phyloP scores from a whole-genome alignment of 2,888 invertebrate species.

The Hypolimnas misippus region DNA sequence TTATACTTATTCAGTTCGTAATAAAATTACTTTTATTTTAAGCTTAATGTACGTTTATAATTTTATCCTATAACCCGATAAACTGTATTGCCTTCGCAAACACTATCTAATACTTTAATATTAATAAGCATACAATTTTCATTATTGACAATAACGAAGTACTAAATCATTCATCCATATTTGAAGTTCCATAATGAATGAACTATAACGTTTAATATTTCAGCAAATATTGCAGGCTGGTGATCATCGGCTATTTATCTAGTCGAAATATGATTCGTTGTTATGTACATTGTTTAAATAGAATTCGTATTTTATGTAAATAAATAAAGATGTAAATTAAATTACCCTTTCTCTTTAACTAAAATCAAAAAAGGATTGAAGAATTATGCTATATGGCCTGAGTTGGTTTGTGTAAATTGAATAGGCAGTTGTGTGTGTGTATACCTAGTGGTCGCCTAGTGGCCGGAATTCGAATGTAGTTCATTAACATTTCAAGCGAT shows the following conservation, averaged over 20 bases:
- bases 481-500: too few relatives aligned
- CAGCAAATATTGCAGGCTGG: slow-evolving; percentile 23
- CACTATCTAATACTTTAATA: slow-evolving; percentile 14
- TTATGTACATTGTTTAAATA: slow-evolving; percentile 15
- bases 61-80: background rate
- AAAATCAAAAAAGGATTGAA: too few relatives aligned
- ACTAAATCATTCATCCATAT: slow-evolving; percentile 27
- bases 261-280: background rate
- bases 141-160: slow-evolving; percentile 20
- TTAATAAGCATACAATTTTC: slow-evolving; percentile 22
- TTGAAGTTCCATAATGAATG: slow-evolving; percentile 34
- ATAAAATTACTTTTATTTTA: too few relatives aligned
- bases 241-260: background rate
- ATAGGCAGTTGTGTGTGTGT: too few relatives aligned
- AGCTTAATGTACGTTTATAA: background rate
- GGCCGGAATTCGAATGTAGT: too few relatives aligned
- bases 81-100: slow-evolving; percentile 12
- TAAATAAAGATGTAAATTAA: too few relatives aligned
- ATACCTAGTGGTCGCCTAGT: too few relatives aligned
- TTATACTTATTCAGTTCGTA: too few relatives aligned
- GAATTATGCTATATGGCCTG: too few relatives aligned
- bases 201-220: slow-evolving; percentile 19
- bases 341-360: too few relatives aligned
- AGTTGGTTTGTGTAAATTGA: too few relatives aligned
- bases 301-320: background rate